Evolutionary conservation across 2,888 invertebrate species (phyloP).

Genomic region (Anticlea derivata): DNA sequence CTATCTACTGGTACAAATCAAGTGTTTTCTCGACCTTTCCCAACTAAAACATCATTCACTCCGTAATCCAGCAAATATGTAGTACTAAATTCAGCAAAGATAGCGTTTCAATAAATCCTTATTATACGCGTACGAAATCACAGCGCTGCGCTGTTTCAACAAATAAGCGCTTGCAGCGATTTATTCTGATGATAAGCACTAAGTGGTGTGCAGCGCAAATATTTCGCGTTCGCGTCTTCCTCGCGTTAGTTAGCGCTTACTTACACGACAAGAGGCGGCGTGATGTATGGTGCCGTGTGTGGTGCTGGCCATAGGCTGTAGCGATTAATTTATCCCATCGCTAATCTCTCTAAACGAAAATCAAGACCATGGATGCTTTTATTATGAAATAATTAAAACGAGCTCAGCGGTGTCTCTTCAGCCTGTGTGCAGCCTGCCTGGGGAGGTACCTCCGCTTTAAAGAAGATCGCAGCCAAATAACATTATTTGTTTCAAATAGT

Average conservation of each 20-base stretch:
- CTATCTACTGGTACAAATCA: conserved; percentile 2
- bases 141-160: conserved; percentile 41
- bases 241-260: conserved; percentile 74
- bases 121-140: conserved; percentile 45
- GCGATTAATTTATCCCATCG: neutral
- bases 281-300: conserved; percentile 41
- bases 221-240: conserved; percentile 67
- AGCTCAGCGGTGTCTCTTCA: no score
- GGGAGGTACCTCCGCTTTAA: no score
- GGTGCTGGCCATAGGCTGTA: conserved; percentile 10
- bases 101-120: conserved; percentile 46
- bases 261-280: conserved; percentile 48
- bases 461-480: no score
- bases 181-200: conserved; percentile 58
- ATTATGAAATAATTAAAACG: no score
- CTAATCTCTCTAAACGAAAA: no score
- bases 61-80: conserved; percentile 22
- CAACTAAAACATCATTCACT: conserved; percentile 21
- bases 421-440: no score
- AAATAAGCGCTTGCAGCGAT: conserved; percentile 59
- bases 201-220: conserved; percentile 71
- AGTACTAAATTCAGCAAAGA: conserved; percentile 33
- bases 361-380: no score
- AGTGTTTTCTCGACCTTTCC: conserved; percentile 10
- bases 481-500: no score